Evolutionary conservation across 2,888 invertebrate species (phyloP).

Genomic region (Mechanitis mazaeus): DNA sequence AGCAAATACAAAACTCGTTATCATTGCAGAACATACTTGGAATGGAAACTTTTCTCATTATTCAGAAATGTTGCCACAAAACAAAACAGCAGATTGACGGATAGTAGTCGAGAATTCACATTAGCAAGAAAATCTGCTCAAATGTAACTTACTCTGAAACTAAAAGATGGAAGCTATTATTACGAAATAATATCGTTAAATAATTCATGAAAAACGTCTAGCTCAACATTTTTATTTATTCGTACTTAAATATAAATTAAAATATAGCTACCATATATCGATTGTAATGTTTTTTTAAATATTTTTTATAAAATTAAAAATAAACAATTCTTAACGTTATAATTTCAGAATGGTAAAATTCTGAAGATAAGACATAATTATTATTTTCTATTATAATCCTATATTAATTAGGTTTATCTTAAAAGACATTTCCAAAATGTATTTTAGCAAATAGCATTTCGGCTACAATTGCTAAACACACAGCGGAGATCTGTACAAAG

Average conservation of each 20-base stretch:
- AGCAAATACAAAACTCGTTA: conserved; percentile 22
- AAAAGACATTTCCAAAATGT: too few relatives aligned
- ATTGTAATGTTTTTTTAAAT: too few relatives aligned
- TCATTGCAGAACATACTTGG: conserved; percentile 28
- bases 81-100: conserved; percentile 32
- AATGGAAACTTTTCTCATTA: conserved; percentile 33
- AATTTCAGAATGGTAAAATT: too few relatives aligned
- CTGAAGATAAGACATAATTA: too few relatives aligned
- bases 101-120: conserved; percentile 25
- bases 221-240: neutral
- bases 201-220: neutral
- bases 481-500: conserved; percentile 1
- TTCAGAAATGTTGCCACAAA: conserved; percentile 29
- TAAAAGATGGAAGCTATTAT: conserved; percentile 10
- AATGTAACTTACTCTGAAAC: conserved; percentile 19
- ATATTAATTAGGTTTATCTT: too few relatives aligned
- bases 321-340: too few relatives aligned
- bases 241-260: too few relatives aligned
- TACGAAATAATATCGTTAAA: conserved; percentile 5
- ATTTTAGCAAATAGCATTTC: too few relatives aligned
- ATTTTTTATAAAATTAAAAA: too few relatives aligned
- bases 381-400: too few relatives aligned
- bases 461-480: conserved; percentile 19
- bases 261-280: too few relatives aligned
- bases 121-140: conserved; percentile 29